These are phyloP conservation scores for Gnathonemus echidnorhynchus DNA, from an alignment of 2,113 vertebrate species.

Conservation along the genomic window DNA sequence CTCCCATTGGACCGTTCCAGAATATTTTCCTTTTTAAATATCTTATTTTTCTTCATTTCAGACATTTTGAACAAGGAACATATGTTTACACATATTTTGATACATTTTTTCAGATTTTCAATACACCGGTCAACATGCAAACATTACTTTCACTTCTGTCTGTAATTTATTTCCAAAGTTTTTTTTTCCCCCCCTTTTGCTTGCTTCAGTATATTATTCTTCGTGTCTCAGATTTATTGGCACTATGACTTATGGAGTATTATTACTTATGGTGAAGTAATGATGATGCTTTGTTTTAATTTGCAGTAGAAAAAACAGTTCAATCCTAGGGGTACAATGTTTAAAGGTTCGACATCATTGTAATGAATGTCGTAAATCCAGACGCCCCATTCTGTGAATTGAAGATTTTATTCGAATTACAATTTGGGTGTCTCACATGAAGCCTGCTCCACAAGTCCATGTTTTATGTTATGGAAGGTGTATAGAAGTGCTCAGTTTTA, in stretches of 20 bases:
- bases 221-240: not conserved
- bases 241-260: not conserved
- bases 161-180: not conserved
- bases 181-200: not conserved
- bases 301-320: not conserved
- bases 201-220: constrained; percentile 7
- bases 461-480: not conserved
- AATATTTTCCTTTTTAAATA: constrained; percentile 18
- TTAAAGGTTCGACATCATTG: not conserved
- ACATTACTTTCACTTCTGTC: not conserved
- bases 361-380: not conserved
- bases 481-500: not conserved
- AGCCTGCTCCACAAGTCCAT: not conserved
- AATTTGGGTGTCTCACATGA: constrained; percentile 8
- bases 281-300: not conserved
- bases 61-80: not conserved
- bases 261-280: constrained; percentile 6
- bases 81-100: constrained; percentile 5
- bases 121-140: constrained; percentile 1
- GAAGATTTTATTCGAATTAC: not conserved
- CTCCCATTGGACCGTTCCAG: constrained; percentile 15
- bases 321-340: not conserved
- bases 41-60: not conserved
- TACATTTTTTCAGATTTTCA: not conserved
- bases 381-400: not conserved